These are phyloP conservation scores for Xiphophorus maculatus DNA, from an alignment of 2,113 vertebrate species.

Conservation along the genomic window DNA sequence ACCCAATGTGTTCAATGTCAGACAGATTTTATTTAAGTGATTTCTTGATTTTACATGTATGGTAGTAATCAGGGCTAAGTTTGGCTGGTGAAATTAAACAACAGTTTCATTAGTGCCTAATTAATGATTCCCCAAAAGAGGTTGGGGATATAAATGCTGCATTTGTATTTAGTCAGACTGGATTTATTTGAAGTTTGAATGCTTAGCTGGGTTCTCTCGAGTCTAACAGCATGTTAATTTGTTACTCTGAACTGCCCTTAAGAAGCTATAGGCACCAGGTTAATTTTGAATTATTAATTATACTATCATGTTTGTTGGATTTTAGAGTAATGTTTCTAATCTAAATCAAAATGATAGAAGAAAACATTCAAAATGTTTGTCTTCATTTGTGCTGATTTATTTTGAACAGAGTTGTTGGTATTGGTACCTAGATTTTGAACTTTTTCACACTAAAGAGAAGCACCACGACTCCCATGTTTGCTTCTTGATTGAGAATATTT, in stretches of 20 bases:
- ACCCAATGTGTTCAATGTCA: no score
- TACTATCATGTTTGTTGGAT: neutral
- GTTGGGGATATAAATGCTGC: neutral
- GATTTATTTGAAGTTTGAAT: neutral
- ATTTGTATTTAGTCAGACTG: neutral
- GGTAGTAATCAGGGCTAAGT: no score
- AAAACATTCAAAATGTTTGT: slow-evolving; percentile 6
- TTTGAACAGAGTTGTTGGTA: slow-evolving; percentile 16
- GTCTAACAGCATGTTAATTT: neutral
- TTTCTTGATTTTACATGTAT: no score
- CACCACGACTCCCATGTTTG: neutral
- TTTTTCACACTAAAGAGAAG: slow-evolving; percentile 18
- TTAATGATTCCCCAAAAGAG: neutral
- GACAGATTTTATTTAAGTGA: no score
- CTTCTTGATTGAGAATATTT: neutral
- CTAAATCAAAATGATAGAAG: slow-evolving; percentile 7
- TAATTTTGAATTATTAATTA: no score
- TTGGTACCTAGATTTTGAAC: slow-evolving; percentile 33
- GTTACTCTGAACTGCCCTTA: neutral
- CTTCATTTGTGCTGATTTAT: slow-evolving; percentile 39
- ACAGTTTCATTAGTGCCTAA: neutral
- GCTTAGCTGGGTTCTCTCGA: neutral
- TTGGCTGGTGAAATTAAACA: neutral
- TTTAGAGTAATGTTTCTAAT: slow-evolving; percentile 9
- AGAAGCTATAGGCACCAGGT: no score